Base-by-base conservation (phyloP, 2,797 vertebrate genomes). In the Poeciliopsis turneri region DNA sequence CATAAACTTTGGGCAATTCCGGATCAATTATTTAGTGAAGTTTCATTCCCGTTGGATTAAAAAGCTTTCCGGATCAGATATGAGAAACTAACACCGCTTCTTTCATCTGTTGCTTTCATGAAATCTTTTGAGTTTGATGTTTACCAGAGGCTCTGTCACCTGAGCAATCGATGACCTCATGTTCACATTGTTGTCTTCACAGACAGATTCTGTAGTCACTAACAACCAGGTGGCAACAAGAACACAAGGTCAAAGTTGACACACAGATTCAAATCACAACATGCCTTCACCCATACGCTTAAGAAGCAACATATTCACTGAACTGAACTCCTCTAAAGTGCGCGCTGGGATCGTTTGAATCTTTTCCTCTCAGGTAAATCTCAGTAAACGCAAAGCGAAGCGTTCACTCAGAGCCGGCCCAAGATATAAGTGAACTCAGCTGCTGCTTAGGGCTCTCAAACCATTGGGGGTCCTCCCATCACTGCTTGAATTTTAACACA, bases 181-280 rank as follows among this genome's bases (percentile, higher is more conserved):
- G 57, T 80, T 85, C 64, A 59, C 18, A 39, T 83, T 80, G 81
- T 82, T 91, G 89, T 78, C 71, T 61, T 85, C 55, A 66, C 61
- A 77, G 64, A 55, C 51, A 55, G 43, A 8, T 49, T 66, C 80
- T 46, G n/a, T 33, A 45, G 82, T 86, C 82, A 84, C 88, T 80
- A 86, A 69, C 69, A 47, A 59, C 74, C 76, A 83, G 74, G 80
- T 82, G 79, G 79, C 68, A 49, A 4, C 51, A 77, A 80, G 11
- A 72, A 36, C 49, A 39, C 1, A 1, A 77, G 75, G 82, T 74
- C 84, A 87, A 86, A 88, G 88, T 79, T 90, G 81, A 87, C 51
- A 5, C 55, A 46, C 61, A 7, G 72, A 85, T 79, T 90, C 71
- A 90, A 89, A 92, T 90, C 87, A 87, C 79, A 89, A 81, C 86